Evolutionary conservation across 2,888 invertebrate genomes (phyloP).

Genomic region (Lasioglossum leucozonium): DNA sequence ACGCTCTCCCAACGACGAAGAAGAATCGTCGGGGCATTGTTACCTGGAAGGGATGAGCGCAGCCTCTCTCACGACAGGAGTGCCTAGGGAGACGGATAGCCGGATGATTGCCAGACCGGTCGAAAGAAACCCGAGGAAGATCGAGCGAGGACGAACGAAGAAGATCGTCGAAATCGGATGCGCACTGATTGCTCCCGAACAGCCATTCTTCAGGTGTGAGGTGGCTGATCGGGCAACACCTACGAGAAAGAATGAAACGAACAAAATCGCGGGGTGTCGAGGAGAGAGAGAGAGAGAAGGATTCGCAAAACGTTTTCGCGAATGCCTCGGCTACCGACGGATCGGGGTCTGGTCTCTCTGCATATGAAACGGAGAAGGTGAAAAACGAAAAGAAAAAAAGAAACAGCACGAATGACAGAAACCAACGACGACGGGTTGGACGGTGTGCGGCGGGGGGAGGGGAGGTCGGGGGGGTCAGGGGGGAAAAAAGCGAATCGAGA

Average conservation of each 20-base stretch:
- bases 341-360: constrained; percentile 42
- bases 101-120: background rate
- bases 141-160: background rate
- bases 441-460: no score
- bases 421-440: background rate
- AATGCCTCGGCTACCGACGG: constrained; percentile 54
- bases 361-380: constrained; percentile 12
- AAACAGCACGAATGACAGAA: constrained; percentile 20
- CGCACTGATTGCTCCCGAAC: no score
- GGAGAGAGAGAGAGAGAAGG: background rate
- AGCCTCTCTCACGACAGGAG: background rate
- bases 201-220: background rate
- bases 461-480: background rate
- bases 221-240: constrained; percentile 42
- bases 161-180: background rate
- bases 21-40: no score
- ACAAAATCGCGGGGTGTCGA: constrained; percentile 14
- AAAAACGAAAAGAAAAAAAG: constrained; percentile 43
- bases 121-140: background rate
- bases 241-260: constrained; percentile 4
- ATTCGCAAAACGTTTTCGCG: background rate
- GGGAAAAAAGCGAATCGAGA: constrained; percentile 52
- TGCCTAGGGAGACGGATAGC: background rate
- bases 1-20: no score
- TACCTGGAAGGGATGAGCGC: no score